Percentiles rank a stretch among this genome's conserved stretches.
These are phyloP conservation scores for Tiliacea aurago DNA, from an alignment of 2,888 invertebrate species.

Conservation along the genomic window DNA sequence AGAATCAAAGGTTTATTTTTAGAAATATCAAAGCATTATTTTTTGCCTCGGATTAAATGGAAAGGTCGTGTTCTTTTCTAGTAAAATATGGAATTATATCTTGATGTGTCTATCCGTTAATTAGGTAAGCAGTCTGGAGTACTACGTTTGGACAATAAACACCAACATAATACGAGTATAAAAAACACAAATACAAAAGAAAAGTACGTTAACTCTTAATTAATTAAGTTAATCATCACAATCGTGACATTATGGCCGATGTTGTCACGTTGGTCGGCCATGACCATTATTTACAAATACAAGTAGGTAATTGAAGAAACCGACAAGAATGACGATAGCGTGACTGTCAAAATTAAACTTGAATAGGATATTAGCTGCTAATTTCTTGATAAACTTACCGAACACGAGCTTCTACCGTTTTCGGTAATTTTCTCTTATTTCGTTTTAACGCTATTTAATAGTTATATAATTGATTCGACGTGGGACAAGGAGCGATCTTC, in stretches of 20 bases:
- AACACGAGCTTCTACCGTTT: neutral
- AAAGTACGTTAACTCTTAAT: neutral
- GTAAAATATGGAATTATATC: constrained; percentile 5
- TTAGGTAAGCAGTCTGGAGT: neutral
- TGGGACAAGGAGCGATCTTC: neutral
- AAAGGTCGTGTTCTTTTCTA: constrained; percentile 15
- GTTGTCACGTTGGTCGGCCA: constrained; percentile 1
- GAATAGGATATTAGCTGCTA: constrained; percentile 42
- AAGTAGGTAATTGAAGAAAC: constrained; percentile 20
- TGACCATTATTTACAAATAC: constrained; percentile 26
- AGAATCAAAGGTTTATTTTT: constrained; percentile 17
- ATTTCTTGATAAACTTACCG: constrained; percentile 48
- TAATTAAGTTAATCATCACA: constrained; percentile 5
- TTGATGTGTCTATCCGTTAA: neutral
- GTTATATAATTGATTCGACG: neutral
- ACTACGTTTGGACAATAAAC: neutral
- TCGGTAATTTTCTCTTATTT: constrained; percentile 6
- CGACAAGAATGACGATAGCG: constrained; percentile 31
- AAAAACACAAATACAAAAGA: neutral
- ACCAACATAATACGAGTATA: neutral
- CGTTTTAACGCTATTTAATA: constrained; percentile 11
- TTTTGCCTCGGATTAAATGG: neutral
- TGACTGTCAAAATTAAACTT: constrained; percentile 40
- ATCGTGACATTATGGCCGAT: constrained; percentile 5
- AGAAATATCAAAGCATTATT: neutral